phyloP scores from a whole-genome alignment of 2,888 invertebrate species.

The Parapristionchus giblindavisi region DNA sequence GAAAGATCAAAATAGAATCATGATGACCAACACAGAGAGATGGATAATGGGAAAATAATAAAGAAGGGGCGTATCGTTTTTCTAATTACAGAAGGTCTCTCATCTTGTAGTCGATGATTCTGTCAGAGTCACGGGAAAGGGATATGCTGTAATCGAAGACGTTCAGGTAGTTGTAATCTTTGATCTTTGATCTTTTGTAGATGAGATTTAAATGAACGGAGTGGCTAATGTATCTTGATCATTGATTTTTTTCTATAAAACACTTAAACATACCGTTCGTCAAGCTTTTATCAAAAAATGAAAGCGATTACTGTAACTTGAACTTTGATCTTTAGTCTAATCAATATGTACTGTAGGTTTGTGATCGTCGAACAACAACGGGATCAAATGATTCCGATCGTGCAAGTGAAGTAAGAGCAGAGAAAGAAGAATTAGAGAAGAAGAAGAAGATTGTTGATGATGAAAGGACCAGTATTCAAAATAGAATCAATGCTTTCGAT shows the following conservation, averaged over 20 bases:
- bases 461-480: conserved; percentile 39
- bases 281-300: too few relatives aligned
- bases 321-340: not conserved
- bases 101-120: conserved; percentile 48
- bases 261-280: too few relatives aligned
- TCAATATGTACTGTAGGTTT: not conserved
- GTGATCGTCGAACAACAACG: conserved; percentile 11
- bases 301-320: not conserved
- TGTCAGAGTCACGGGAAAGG: conserved; percentile 59
- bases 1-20: not conserved
- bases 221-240: not conserved
- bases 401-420: conserved; percentile 20
- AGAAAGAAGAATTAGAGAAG: conserved; percentile 43
- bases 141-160: conserved; percentile 57
- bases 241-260: not conserved
- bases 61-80: too few relatives aligned
- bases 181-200: not conserved
- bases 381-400: conserved; percentile 14
- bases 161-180: conserved; percentile 48
- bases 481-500: conserved; percentile 37
- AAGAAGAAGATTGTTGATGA: conserved; percentile 22
- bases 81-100: conserved; percentile 51
- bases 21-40: not conserved
- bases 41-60: not conserved
- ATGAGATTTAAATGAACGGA: too few relatives aligned